Conservation (phyloP, 2,113 vertebrate genomes). For the Crotalus horridus region DNA sequence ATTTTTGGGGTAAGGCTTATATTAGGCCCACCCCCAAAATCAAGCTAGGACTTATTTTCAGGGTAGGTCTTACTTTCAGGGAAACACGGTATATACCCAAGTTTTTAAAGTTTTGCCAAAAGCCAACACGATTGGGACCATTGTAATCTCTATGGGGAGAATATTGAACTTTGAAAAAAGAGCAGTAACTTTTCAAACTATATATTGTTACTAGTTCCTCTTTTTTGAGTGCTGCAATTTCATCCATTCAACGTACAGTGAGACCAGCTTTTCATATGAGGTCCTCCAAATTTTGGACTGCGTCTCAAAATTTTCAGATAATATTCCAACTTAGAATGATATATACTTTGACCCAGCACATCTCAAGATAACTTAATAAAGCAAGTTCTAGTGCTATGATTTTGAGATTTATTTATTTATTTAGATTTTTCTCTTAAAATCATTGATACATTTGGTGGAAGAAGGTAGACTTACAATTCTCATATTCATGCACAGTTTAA, state of each 20-base stretch:
- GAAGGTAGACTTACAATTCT: slow-evolving; percentile 69
- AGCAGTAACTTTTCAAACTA: background rate
- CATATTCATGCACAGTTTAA: slow-evolving; percentile 71
- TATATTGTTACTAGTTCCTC: background rate
- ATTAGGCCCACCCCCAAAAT: too few species aligned
- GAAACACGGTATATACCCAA: too few species aligned
- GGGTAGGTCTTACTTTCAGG: too few species aligned
- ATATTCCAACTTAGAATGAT: background rate
- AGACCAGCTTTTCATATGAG: background rate
- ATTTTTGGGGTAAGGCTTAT: too few species aligned
- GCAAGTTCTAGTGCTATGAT: slow-evolving; percentile 22
- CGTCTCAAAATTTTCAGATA: background rate
- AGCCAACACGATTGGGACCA: too few species aligned
- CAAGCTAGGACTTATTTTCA: too few species aligned
- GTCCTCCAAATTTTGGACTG: background rate
- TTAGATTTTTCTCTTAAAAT: slow-evolving; percentile 65
- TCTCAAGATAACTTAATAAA: background rate
- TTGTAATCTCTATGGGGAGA: too few species aligned
- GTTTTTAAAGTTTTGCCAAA: too few species aligned
- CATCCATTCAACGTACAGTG: background rate
- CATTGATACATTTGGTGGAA: slow-evolving; percentile 63
- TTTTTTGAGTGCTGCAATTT: background rate
- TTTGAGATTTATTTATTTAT: slow-evolving; percentile 12
- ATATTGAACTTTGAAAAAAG: background rate
- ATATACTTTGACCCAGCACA: background rate